phyloP scores from a whole-genome alignment of 1,140 invertebrate genomes.

The Halotydeus destructor region DNA sequence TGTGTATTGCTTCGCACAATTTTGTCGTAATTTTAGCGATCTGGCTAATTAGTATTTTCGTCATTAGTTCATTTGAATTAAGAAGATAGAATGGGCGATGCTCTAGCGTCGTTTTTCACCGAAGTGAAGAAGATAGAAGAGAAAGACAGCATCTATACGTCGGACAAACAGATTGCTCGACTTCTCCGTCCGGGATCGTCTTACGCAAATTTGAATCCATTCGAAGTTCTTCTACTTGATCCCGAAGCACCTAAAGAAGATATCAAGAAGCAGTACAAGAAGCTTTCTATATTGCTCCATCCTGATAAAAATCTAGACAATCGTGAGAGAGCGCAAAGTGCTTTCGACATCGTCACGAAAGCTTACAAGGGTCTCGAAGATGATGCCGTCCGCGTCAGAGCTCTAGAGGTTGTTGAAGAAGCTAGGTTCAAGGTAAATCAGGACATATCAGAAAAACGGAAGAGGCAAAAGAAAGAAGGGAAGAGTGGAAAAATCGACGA shows the following conservation, averaged over 20 bases:
- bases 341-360: slow-evolving; percentile 61
- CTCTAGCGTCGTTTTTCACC: slow-evolving; percentile 7
- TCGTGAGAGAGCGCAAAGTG: slow-evolving; percentile 67
- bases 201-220: slow-evolving; percentile 90
- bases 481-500: slow-evolving; percentile 55
- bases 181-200: slow-evolving; percentile 75
- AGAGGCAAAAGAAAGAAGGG: slow-evolving; percentile 83
- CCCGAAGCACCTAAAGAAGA: slow-evolving; percentile 67
- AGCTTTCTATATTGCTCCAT: slow-evolving; percentile 91
- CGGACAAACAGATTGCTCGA: slow-evolving; percentile 83
- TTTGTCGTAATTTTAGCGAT: too few relatives aligned
- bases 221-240: slow-evolving; percentile 53
- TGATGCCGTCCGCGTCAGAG: slow-evolving; percentile 78
- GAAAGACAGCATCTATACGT: slow-evolving; percentile 65
- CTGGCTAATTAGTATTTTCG: too few relatives aligned
- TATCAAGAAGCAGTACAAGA: slow-evolving; percentile 87
- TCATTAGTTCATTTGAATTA: too few relatives aligned
- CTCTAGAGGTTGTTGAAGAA: slow-evolving; percentile 89
- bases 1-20: too few relatives aligned
- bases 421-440: slow-evolving; percentile 37
- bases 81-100: slow-evolving; percentile 1
- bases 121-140: slow-evolving; percentile 91
- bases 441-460: slow-evolving; percentile 77
- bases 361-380: slow-evolving; percentile 90
- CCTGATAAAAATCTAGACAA: slow-evolving; percentile 97